Evolutionary conservation across 1,140 invertebrate species (phyloP).

Genomic region (Platyura marginata): DNA sequence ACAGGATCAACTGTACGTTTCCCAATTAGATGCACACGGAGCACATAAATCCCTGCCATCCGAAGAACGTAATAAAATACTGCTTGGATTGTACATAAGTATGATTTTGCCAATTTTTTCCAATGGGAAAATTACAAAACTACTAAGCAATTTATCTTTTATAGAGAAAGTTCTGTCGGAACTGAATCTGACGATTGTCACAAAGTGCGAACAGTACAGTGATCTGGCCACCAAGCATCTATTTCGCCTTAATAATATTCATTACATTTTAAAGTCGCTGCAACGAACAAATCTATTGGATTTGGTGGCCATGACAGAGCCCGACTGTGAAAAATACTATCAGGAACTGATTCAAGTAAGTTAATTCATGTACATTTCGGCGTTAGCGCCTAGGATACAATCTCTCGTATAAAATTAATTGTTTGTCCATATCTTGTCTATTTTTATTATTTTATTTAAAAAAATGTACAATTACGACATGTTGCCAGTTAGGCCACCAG

Average conservation of each 20-base stretch:
- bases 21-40: constrained; percentile 22
- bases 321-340: constrained; percentile 66
- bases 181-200: constrained; percentile 63
- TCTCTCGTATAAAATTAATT: no score
- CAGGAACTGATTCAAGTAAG: constrained; percentile 52
- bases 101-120: constrained; percentile 13
- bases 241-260: constrained; percentile 81
- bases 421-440: no score
- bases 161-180: constrained; percentile 71
- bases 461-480: no score
- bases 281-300: constrained; percentile 68
- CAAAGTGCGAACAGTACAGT: constrained; percentile 69
- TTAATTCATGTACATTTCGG: no score
- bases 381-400: no score
- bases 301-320: constrained; percentile 55
- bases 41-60: constrained; percentile 27
- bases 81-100: constrained; percentile 64
- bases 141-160: no score
- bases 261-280: constrained; percentile 80
- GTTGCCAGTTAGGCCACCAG: no score
- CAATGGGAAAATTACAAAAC: background rate
- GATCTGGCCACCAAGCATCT: constrained; percentile 67
- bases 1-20: constrained; percentile 37
- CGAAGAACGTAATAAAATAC: constrained; percentile 34
- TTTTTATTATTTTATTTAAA: no score